Conservation (phyloP, 2,113 vertebrate genomes). For the Bos taurus region ARS-UCD2.0 NC_037331.1:69411501-69412000, state of each 20-base stretch:
- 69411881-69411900: neutral
- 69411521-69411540: neutral
- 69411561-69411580: neutral
- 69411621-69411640: neutral
- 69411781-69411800: neutral
- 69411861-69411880: neutral
- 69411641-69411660: fast-evolving
- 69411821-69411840: neutral
- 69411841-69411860: neutral
- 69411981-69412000: neutral
- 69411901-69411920: neutral
- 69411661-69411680: neutral
- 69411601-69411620: neutral
- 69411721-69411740: neutral
- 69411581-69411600: neutral
- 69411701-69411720: neutral
- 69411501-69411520: neutral
- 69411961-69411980: neutral
- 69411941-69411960: neutral
- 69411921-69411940: neutral
- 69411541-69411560: neutral
- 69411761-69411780: neutral
- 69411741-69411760: neutral
- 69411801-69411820: neutral
- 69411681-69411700: neutral